Percentiles rank a stretch among this genome's conserved stretches.
These are phyloP conservation scores for Carcinoscorpius rotundicauda DNA, from an alignment of 1,140 invertebrate genomes.

Conservation along the genomic window DNA sequence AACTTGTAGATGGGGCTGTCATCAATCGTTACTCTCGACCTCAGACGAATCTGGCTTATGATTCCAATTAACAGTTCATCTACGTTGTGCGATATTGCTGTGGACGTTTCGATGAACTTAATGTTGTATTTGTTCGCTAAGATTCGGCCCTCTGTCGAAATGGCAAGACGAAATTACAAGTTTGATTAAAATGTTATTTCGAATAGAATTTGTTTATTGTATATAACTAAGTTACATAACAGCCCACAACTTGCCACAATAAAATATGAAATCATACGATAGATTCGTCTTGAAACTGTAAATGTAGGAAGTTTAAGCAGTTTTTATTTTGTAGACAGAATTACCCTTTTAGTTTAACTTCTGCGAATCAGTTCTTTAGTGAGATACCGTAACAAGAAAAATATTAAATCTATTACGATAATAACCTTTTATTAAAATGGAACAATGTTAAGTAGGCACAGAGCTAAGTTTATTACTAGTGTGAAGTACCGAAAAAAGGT, in stretches of 20 bases:
- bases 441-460: no score
- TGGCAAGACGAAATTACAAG: background rate
- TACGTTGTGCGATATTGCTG: constrained; percentile 61
- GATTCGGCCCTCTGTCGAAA: constrained; percentile 45
- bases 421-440: no score
- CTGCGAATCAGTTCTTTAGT: no score
- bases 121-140: constrained; percentile 54
- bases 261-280: background rate
- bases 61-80: constrained; percentile 65
- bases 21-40: background rate
- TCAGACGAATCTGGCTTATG: constrained; percentile 41
- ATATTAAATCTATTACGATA: no score
- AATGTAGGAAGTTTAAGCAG: no score
- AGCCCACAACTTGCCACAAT: background rate
- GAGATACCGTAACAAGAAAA: no score
- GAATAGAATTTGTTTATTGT: background rate
- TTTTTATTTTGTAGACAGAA: no score
- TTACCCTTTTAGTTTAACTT: no score
- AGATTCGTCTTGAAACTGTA: background rate
- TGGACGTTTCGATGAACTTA: constrained; percentile 70
- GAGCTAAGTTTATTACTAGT: no score
- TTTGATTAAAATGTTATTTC: constrained; percentile 3
- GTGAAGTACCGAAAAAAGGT: no score
- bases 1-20: constrained; percentile 6
- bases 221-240: background rate